Conservation (phyloP, 2,113 vertebrate genomes). For the Dryoscopus gambensis region DNA sequence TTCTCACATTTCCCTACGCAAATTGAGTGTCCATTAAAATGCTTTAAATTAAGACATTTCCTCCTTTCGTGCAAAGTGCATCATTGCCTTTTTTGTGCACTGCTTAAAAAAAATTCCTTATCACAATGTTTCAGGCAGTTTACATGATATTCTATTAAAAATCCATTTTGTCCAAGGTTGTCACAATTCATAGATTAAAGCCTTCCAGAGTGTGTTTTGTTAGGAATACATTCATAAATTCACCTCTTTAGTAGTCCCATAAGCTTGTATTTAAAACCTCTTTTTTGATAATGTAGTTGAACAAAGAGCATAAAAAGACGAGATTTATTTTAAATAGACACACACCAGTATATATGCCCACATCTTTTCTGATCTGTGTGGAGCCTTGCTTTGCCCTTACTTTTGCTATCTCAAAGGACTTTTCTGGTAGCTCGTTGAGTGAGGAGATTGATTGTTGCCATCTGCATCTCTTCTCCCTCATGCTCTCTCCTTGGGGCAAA, state of each 20-base stretch:
- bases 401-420: not conserved
- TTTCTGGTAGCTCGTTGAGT: not conserved
- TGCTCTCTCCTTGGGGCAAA: not conserved
- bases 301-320: slow-evolving; percentile 19
- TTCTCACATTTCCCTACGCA: slow-evolving; percentile 24
- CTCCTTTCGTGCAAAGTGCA: slow-evolving; percentile 19
- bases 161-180: slow-evolving; percentile 66
- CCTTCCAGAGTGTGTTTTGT: slow-evolving; percentile 50
- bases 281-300: slow-evolving; percentile 49
- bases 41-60: slow-evolving; percentile 66
- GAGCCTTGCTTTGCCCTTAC: not conserved
- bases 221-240: slow-evolving; percentile 64
- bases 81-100: slow-evolving; percentile 33
- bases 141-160: slow-evolving; percentile 70
- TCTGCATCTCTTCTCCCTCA: not conserved
- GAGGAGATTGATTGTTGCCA: not conserved
- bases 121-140: slow-evolving; percentile 69
- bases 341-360: not conserved
- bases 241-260: slow-evolving; percentile 42
- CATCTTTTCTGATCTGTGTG: not conserved
- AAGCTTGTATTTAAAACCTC: slow-evolving; percentile 56
- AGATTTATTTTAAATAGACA: slow-evolving; percentile 2
- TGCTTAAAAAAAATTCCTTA: slow-evolving; percentile 54
- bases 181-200: slow-evolving; percentile 67
- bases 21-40: slow-evolving; percentile 58